Percentiles rank a stretch among this genome's conserved stretches.
These are phyloP conservation scores for Drosophila phalerata DNA, from an alignment of 2,888 invertebrate genomes.

Conservation along the genomic window DNA sequence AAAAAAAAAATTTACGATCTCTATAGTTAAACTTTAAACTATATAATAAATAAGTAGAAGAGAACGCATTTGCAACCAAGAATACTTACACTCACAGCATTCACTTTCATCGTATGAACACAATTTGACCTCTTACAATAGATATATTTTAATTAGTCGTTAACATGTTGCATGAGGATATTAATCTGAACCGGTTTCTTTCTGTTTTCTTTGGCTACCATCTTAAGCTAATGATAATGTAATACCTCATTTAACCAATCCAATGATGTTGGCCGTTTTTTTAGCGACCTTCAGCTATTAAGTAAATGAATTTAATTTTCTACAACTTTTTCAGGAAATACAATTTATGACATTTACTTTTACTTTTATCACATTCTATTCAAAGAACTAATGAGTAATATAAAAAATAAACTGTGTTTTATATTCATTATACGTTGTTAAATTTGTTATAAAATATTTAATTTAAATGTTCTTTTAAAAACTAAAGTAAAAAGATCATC, in stretches of 20 bases:
- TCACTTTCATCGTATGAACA: not conserved
- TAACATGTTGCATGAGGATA: not conserved
- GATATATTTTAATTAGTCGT: slow-evolving; percentile 9
- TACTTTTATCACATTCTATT: not conserved
- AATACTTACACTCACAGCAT: not conserved
- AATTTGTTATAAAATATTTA: too few relatives aligned
- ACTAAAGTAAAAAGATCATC: too few relatives aligned
- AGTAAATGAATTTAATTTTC: not conserved
- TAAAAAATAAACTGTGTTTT: too few relatives aligned
- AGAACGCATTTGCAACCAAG: not conserved
- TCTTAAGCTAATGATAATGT: not conserved
- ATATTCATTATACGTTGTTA: too few relatives aligned
- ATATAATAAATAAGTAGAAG: not conserved
- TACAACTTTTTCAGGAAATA: not conserved
- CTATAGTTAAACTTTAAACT: not conserved
- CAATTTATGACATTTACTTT: not conserved
- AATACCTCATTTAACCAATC: not conserved
- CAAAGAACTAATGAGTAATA: not conserved
- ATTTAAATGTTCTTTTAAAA: too few relatives aligned
- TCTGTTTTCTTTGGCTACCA: not conserved
- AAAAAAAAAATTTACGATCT: not conserved
- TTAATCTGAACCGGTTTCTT: not conserved
- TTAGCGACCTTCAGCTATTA: not conserved
- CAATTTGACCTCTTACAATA: not conserved
- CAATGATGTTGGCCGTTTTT: not conserved